Conservation (phyloP, 2,113 vertebrate species). For the Electrona antarctica region DNA sequence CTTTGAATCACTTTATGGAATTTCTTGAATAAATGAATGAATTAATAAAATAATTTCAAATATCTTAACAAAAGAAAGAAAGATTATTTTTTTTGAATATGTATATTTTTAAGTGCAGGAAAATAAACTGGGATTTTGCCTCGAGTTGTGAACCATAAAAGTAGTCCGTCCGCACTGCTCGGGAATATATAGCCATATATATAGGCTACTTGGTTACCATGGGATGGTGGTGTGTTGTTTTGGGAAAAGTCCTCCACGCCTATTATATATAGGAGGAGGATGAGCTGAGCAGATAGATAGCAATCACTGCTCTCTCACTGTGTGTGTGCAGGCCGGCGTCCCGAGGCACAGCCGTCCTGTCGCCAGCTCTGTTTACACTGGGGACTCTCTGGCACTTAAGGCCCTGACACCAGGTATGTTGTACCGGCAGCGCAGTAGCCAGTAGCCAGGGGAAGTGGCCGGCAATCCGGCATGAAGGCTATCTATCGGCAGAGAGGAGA, state of each 20-base stretch:
- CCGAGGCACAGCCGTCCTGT: slow-evolving; percentile 82
- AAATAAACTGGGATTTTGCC: too few species aligned
- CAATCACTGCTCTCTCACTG: slow-evolving; percentile 64
- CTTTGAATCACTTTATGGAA: too few species aligned
- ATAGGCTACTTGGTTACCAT: slow-evolving; percentile 34
- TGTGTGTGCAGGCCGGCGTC: slow-evolving; percentile 52
- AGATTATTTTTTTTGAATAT: too few species aligned
- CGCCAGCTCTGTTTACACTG: slow-evolving; percentile 82
- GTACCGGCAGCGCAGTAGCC: slow-evolving; percentile 74
- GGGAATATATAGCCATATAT: too few species aligned
- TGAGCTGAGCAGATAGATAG: slow-evolving; percentile 76
- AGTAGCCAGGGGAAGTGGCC: slow-evolving; percentile 67
- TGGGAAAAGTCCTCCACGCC: slow-evolving; percentile 55
- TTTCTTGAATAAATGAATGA: too few species aligned
- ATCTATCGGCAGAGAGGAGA: slow-evolving; percentile 58
- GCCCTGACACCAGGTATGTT: slow-evolving; percentile 80
- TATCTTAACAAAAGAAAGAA: too few species aligned
- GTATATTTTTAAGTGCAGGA: too few species aligned
- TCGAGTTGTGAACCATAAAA: too few species aligned
- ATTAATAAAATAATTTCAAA: too few species aligned
- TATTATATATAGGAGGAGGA: slow-evolving; percentile 28
- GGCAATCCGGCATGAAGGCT: slow-evolving; percentile 35
- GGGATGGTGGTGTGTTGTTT: slow-evolving; percentile 64
- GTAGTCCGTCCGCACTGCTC: too few species aligned
- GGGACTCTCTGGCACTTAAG: slow-evolving; percentile 78